These are phyloP conservation scores for Bombus superbus DNA, from an alignment of 1,140 invertebrate genomes.

Conservation along the genomic window DNA sequence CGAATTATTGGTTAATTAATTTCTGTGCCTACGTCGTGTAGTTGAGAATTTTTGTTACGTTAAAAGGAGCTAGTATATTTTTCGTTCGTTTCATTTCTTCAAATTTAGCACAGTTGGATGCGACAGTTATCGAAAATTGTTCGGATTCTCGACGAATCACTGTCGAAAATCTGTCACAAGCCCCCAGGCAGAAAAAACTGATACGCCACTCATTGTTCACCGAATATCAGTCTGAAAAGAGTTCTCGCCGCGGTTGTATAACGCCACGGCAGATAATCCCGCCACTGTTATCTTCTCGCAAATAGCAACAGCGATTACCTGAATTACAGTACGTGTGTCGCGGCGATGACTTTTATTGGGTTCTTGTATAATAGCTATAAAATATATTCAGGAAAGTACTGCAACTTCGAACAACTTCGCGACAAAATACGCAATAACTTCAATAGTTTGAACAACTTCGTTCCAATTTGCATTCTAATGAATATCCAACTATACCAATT, in stretches of 20 bases:
- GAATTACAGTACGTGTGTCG: background rate
- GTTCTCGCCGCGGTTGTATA: background rate
- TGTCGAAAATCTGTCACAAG: background rate
- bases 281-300: conserved; percentile 8
- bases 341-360: background rate
- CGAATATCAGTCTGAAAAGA: conserved; percentile 9
- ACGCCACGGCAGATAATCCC: background rate
- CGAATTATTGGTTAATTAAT: no score
- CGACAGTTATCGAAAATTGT: background rate
- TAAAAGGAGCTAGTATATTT: background rate
- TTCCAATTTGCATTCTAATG: background rate
- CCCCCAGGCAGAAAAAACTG: background rate
- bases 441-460: background rate
- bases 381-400: background rate
- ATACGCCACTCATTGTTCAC: background rate
- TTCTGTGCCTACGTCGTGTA: no score
- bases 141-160: background rate
- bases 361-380: background rate
- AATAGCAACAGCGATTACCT: conserved; percentile 30
- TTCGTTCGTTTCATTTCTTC: background rate
- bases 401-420: no score
- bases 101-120: background rate
- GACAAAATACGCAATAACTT: no score
- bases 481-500: background rate
- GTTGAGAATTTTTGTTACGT: no score